phyloP scores from a whole-genome alignment of 2,888 invertebrate genomes.

The Luperina testacea region DNA sequence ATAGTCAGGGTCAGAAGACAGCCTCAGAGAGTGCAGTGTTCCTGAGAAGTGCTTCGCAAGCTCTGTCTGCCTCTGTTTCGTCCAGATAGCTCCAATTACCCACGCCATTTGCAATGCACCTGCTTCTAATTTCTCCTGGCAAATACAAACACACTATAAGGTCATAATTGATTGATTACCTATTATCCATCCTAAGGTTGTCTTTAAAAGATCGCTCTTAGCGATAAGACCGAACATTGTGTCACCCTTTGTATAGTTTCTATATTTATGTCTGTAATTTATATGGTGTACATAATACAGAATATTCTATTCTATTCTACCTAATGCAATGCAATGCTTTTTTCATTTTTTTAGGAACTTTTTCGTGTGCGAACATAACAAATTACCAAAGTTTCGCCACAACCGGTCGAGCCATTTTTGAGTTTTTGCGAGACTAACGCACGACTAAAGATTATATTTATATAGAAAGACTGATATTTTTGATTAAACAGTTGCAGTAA shows the following conservation, averaged over 20 bases:
- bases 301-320: too few relatives aligned
- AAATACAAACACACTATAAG: neutral
- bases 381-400: neutral
- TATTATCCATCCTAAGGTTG: too few relatives aligned
- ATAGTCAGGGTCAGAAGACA: slow-evolving; percentile 90
- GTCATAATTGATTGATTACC: neutral
- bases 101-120: slow-evolving; percentile 92
- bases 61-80: slow-evolving; percentile 91
- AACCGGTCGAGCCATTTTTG: neutral
- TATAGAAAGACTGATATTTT: too few relatives aligned
- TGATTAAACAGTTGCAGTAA: too few relatives aligned
- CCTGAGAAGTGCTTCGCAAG: slow-evolving; percentile 91
- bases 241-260: too few relatives aligned
- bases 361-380: too few relatives aligned
- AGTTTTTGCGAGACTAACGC: neutral
- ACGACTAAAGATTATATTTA: neutral
- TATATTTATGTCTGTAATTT: too few relatives aligned
- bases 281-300: too few relatives aligned
- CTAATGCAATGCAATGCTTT: neutral
- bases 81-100: slow-evolving; percentile 92
- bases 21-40: slow-evolving; percentile 90
- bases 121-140: slow-evolving; percentile 87
- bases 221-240: too few relatives aligned
- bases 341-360: neutral
- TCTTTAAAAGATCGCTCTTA: too few relatives aligned